Conservation (phyloP, 2,797 vertebrate genomes). For the Manis javanica region DNA sequence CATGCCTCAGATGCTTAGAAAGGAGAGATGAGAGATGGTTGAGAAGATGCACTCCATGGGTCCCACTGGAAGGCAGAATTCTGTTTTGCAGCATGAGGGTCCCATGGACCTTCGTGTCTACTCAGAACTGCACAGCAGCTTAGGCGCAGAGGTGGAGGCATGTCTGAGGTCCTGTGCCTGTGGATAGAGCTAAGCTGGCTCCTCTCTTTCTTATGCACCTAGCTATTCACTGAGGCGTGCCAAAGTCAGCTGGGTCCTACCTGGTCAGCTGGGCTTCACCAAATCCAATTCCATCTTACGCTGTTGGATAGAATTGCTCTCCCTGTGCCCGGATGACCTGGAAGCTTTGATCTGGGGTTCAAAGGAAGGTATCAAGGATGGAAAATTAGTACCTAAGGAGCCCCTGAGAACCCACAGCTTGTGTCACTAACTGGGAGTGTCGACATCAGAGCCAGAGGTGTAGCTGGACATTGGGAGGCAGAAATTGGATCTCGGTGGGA, state of each 20-base stretch:
- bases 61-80: background rate
- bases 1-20: background rate
- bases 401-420: background rate
- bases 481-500: background rate
- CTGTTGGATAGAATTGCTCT: background rate
- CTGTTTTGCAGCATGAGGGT: background rate
- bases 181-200: background rate
- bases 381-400: background rate
- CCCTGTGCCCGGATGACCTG: background rate
- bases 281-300: background rate
- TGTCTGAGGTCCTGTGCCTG: background rate
- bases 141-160: background rate
- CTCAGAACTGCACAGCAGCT: no score
- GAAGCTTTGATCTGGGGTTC: background rate
- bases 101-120: background rate
- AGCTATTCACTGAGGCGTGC: background rate
- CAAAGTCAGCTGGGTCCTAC: background rate
- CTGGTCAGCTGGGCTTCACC: background rate
- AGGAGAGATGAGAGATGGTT: background rate
- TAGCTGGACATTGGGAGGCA: background rate
- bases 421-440: background rate
- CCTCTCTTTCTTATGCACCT: accelerated
- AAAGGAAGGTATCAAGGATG: background rate
- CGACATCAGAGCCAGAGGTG: background rate
- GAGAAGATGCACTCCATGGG: background rate